Base-by-base conservation (phyloP, 2,113 vertebrate genomes). In the Indri indri region DNA sequence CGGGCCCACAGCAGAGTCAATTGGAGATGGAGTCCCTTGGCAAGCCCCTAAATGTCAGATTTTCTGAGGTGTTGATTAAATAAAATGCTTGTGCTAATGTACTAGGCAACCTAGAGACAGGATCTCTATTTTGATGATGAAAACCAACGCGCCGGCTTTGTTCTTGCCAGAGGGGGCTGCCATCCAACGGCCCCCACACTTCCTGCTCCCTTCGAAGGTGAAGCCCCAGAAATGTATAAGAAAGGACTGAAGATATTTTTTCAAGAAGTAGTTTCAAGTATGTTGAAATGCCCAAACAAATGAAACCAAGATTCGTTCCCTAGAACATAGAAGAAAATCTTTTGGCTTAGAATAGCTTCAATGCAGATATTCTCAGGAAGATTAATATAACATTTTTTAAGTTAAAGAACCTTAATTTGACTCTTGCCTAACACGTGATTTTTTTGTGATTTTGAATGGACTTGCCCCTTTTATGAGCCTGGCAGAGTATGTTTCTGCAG, bases 61-160 rank as follows among this genome's bases (percentile, higher is more conserved):
- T 87, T 83, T 88, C 96, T 57, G 80, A 94, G 85, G 50, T 79
- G 63, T 57, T 57, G 88, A 87, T 70, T 74, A 70, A 76, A 61
- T 54, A 37, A 54, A 14, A 77, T 63, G 25, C 45, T 25, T 2
- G 23, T 20, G 66, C 30, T 65, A 3, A 10, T 74, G 42, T 2
- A 30, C 81, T 54, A 52, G 86, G 50, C 37, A 12, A 70, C 42
- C 70, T 85, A 34, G 50, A 92, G 59, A 23, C 47, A 45, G 57
- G 3, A 11, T 25, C 80, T 87, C 47, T 83, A 1, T 91, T 84
- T 80, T 57, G 70, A 63, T 42, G 23, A 32, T 3, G 27, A 32
- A 27, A 52, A 37, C 7, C 25, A 17, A 30, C 14, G 50, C 47
- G 32, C 37, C 2, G 9, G 25, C 45, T 37, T 17, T 20, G 3